Evolutionary conservation across 1,140 invertebrate species (phyloP), one percentile per base, ranked within the genome.

Genomic region (Zaprionus kolodkinae): DNA sequence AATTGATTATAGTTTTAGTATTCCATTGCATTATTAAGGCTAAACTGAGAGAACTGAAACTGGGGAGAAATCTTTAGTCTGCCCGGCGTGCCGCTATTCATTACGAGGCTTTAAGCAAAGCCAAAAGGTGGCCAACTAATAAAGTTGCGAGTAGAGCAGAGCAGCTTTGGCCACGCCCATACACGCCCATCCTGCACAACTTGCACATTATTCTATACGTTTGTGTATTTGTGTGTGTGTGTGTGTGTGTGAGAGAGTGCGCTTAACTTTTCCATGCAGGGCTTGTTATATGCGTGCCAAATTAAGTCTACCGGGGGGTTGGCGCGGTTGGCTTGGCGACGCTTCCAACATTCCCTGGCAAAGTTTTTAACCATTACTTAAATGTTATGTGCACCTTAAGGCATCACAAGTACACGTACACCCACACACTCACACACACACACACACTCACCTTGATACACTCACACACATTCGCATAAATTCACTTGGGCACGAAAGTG

Each of bases 281-380:
- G 67, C 61, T 78, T 71, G 72, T 78, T 76, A 70, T 76, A 65
- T 71, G 61, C 57, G 67, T 71, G 52, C 54, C 67, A 75, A 69
- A 71, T 75, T 71, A 75, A 75, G 72, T 75, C 72, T 75, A 75
- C 54, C 72, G 52, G 48, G 64, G 55, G 43, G 57, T 21, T 70
- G 50, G 38, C 65, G 17, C 2, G 61, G 72, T 33, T 65, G 69
- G 62, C 15, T 63, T n/a, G 43, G 38, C 17, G 48, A 38, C 76
- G 65, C 48, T 66, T 57, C 45, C 76, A 79, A 70, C 75, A 79
- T 70, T 76, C 65, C 69, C 61, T 52, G 79, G 45, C 67, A 77
- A 87, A 87, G 77, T 87, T 87, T 87, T 78, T 88, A 87, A 87
- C 82, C 84, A 87, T 87, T 87, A 87, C 84, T 87, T 87, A 88